Conservation (phyloP, 2,113 vertebrate genomes). For the Halcyon senegalensis region DNA sequence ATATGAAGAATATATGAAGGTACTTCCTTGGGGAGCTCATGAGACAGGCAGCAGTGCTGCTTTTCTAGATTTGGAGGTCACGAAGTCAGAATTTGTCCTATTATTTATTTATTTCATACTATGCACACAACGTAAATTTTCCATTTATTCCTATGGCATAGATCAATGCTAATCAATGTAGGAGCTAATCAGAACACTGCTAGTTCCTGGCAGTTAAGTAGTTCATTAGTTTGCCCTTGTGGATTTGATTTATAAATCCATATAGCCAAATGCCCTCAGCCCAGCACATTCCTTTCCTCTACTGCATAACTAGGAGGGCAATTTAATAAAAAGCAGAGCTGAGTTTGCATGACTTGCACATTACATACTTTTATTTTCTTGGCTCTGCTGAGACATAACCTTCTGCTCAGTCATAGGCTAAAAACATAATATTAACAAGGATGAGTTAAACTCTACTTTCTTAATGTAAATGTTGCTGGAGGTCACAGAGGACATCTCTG, state of each 20-base stretch:
- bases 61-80: slow-evolving; percentile 23
- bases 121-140: not conserved
- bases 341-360: slow-evolving; percentile 62
- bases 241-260: slow-evolving; percentile 64
- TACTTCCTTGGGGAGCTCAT: not conserved
- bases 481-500: not conserved
- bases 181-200: slow-evolving; percentile 22
- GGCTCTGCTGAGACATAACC: slow-evolving; percentile 39
- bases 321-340: slow-evolving; percentile 64
- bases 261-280: slow-evolving; percentile 51
- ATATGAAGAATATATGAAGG: not conserved
- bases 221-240: slow-evolving; percentile 55
- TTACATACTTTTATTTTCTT: slow-evolving; percentile 45
- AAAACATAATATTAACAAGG: not conserved
- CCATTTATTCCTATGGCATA: slow-evolving; percentile 12
- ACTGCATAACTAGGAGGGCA: slow-evolving; percentile 43
- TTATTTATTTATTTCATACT: slow-evolving; percentile 25
- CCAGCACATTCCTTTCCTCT: slow-evolving; percentile 56
- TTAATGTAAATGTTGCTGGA: not conserved
- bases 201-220: slow-evolving; percentile 40
- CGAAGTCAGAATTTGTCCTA: not conserved
- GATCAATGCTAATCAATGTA: slow-evolving; percentile 57
- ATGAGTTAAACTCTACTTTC: not conserved
- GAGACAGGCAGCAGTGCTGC: not conserved
- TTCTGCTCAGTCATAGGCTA: slow-evolving; percentile 20